phyloP scores from a whole-genome alignment of 2,888 invertebrate species.

The Chorisops tibialis region DNA sequence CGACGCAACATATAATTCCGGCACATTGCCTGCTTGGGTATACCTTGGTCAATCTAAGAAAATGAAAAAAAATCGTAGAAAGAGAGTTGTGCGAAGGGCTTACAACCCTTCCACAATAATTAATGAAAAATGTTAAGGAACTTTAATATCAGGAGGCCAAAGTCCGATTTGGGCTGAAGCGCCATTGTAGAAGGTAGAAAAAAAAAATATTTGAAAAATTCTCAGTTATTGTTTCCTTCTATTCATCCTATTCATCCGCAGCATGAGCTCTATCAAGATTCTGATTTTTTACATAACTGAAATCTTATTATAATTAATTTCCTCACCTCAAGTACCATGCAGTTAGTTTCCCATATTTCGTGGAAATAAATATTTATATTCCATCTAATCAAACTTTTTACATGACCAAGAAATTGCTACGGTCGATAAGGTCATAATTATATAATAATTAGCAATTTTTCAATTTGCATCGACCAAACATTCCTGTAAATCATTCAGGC shows the following conservation, averaged over 20 bases:
- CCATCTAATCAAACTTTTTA: conserved; percentile 32
- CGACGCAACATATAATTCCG: no score
- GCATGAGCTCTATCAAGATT: conserved; percentile 26
- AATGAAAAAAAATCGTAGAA: no score
- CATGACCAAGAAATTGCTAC: conserved; percentile 33
- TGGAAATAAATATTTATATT: conserved; percentile 35
- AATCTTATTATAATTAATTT: background rate
- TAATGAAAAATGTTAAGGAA: conserved; percentile 33
- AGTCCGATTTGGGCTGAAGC: no score
- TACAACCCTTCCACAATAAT: no score
- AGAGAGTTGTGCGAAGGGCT: no score
- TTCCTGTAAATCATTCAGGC: conserved; percentile 32
- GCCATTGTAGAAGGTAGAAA: no score
- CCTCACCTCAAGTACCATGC: conserved; percentile 37
- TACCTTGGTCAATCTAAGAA: no score
- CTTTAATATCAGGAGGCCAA: conserved; percentile 34
- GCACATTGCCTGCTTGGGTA: no score
- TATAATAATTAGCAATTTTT: conserved; percentile 33
- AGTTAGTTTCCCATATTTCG: conserved; percentile 32
- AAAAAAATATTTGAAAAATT: no score
- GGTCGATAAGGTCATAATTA: conserved; percentile 36
- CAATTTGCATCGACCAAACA: conserved; percentile 30
- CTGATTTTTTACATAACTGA: background rate
- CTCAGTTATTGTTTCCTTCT: conserved; percentile 34
- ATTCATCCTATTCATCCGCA: conserved; percentile 35